These are phyloP conservation scores for Gibbula magus DNA, from an alignment of 2,888 invertebrate genomes.

Conservation along the genomic window DNA sequence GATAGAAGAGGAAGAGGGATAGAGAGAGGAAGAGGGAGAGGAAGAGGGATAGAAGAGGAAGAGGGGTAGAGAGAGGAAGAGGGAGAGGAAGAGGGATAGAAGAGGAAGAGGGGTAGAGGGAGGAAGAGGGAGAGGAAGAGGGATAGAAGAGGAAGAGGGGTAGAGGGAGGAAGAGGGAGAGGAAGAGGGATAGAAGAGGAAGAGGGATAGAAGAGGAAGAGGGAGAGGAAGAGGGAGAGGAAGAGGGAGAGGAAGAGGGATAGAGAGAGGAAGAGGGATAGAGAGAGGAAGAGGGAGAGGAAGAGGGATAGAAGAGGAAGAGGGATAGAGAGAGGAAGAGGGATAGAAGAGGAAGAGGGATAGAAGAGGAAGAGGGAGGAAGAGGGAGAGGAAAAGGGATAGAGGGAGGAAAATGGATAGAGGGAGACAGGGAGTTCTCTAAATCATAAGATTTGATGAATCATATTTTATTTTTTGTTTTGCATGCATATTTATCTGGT, in stretches of 20 bases:
- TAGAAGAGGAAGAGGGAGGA: background rate
- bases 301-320: background rate
- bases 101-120: background rate
- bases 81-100: no score
- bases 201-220: no score
- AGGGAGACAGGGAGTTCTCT: background rate
- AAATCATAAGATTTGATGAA: no score
- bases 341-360: background rate
- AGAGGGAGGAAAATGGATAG: background rate
- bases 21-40: background rate
- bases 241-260: background rate
- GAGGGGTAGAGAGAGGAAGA: no score
- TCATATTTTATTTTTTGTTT: no score
- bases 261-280: background rate
- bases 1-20: conserved; percentile 8
- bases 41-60: background rate
- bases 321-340: background rate
- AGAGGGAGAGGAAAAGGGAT: background rate
- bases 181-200: no score
- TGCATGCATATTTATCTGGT: no score
- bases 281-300: conserved; percentile 9
- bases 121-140: background rate
- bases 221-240: background rate
- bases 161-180: background rate
- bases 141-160: background rate